Evolutionary conservation across 2,888 invertebrate species (phyloP), one percentile per base, ranked within the genome.

Genomic region (Drosophila diplacantha): DNA sequence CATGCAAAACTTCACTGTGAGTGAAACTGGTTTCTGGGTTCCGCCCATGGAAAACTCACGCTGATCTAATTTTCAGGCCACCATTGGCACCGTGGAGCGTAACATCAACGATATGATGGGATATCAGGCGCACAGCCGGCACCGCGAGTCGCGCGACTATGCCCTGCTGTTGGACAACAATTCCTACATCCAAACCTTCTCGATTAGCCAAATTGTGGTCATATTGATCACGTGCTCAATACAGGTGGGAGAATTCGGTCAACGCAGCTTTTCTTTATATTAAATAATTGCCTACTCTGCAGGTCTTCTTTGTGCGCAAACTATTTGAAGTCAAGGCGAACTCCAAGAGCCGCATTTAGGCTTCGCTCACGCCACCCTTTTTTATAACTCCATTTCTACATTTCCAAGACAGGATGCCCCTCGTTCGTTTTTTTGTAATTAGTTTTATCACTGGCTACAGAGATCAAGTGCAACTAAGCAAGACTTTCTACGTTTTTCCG

Each of bases 221-320:
- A 94, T 98, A 69, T 89, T 93, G 49, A 90, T 92, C 2, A 95
- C 96, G 0, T 94, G 94, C 11, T 90, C 93, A 1, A 86, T 93
- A 47, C 95, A 95, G 89, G 93, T 93, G 56, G 41, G 56, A 11
- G 14, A n/a, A 18, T 18, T 18, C 8, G 12, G 8, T 9, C 18
- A 2, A 20, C 11, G 29, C 3, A 1, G 14, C 9, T 6, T 9
- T 9, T 2, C 2, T 18, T 20, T 6, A 1, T n/a, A 3, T 8
- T 20, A 18, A 35, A 12, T 22, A 7, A 1, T 14, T 14, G 12
- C 9, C 11, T 14, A 3, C 29, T 37, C 82, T 93, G 24, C 93
- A 96, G 89, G 96, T 97, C 2, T 95, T 93, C 87, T 97, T 97
- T 87, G 94, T 98, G 14, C 91, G 95, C 71, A 95, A 96, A 89